A percentile compares a stretch with the other conserved stretches of the same genome.
These are phyloP conservation scores for Lasioglossum baleicum DNA, from an alignment of 1,140 invertebrate genomes.

Conservation along the genomic window DNA sequence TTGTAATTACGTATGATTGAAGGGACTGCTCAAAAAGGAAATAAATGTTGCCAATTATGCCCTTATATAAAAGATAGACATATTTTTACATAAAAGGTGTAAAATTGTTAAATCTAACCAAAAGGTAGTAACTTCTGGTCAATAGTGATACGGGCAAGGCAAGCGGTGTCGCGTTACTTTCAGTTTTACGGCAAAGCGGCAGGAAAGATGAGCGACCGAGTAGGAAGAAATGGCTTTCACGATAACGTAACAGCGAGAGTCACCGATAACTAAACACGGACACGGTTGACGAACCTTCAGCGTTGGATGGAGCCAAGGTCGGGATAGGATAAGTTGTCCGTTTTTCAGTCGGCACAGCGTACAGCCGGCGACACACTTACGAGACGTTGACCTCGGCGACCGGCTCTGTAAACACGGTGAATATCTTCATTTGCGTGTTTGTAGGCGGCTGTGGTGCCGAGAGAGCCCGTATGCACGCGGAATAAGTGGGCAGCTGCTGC, in stretches of 20 bases:
- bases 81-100: no score
- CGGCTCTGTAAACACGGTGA: slow-evolving; percentile 60
- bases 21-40: no score
- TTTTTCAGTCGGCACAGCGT: slow-evolving; percentile 51
- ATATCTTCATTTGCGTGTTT: slow-evolving; percentile 68
- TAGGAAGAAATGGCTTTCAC: neutral
- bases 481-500: slow-evolving; percentile 61
- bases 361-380: slow-evolving; percentile 59
- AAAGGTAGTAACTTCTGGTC: no score
- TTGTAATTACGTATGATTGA: no score
- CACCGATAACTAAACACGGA: neutral
- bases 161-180: neutral
- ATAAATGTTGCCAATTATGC: no score
- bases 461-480: slow-evolving; percentile 50
- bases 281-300: slow-evolving; percentile 52
- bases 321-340: slow-evolving; percentile 48
- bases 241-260: neutral
- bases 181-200: neutral
- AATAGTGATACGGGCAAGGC: no score
- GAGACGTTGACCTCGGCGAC: slow-evolving; percentile 62
- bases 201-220: neutral
- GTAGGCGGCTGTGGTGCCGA: slow-evolving; percentile 47
- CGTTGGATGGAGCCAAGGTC: slow-evolving; percentile 43
- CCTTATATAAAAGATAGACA: no score
- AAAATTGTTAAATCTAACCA: no score